Conservation (phyloP, 1,140 invertebrate species). For the Drosophila suzukii region DNA sequence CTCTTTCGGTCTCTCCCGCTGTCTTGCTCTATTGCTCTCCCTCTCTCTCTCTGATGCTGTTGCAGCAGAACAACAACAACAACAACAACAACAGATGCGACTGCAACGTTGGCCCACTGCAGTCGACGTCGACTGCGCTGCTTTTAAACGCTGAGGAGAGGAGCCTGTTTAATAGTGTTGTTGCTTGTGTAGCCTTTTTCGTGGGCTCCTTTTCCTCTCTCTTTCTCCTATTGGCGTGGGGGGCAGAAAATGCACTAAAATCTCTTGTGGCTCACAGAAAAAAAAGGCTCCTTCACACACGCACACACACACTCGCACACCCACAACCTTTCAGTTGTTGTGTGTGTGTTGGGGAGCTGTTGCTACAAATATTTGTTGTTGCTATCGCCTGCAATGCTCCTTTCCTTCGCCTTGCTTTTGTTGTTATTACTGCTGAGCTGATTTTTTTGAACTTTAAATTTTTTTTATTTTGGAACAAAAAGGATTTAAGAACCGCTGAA, state of each 20-base stretch:
- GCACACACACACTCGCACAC: constrained; percentile 28
- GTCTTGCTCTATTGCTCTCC: constrained; percentile 27
- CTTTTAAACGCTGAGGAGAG: constrained; percentile 12
- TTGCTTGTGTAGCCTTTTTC: constrained; percentile 34
- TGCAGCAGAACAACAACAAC: constrained; percentile 20
- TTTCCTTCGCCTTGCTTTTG: constrained; percentile 4
- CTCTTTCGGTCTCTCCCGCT: constrained; percentile 43
- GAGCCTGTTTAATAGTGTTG: constrained; percentile 28
- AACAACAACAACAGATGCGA: constrained; percentile 51
- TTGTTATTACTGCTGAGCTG: constrained; percentile 2
- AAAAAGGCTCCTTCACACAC: constrained; percentile 26
- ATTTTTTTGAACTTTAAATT: constrained; percentile 10
- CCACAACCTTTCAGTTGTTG: constrained; percentile 40
- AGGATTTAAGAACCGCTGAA: constrained; percentile 27
- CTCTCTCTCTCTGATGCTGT: constrained; percentile 20
- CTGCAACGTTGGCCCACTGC: constrained; percentile 35
- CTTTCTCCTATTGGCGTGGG: constrained; percentile 6
- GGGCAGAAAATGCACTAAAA: constrained; percentile 18
- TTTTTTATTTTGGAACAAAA: constrained; percentile 2
- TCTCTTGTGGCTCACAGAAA: constrained; percentile 20
- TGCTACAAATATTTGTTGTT: constrained; percentile 1
- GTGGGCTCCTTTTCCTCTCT: constrained; percentile 33
- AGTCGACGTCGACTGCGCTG: constrained; percentile 46
- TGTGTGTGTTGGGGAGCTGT: constrained; percentile 22
- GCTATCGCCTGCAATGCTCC: constrained; percentile 9